Conservation (phyloP, 2,113 vertebrate genomes). For the Cochlearius cochlearius region DNA sequence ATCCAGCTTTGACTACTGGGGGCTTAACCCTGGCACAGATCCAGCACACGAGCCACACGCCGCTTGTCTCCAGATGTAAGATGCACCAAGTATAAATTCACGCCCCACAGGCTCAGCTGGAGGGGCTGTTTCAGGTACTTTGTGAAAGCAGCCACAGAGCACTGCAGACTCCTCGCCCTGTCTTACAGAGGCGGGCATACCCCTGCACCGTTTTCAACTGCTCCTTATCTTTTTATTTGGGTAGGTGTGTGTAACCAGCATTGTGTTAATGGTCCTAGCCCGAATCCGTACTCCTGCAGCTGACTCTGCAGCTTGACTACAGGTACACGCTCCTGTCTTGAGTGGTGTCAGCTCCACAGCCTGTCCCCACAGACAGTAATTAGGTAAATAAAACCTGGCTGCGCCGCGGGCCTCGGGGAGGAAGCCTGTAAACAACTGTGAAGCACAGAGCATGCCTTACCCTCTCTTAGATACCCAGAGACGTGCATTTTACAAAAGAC, state of each 20-base stretch:
- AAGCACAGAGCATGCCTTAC: not conserved
- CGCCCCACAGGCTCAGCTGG: not conserved
- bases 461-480: not conserved
- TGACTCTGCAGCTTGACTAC: not conserved
- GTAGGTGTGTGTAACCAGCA: not conserved
- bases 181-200: too few species aligned
- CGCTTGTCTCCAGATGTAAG: conserved; percentile 47
- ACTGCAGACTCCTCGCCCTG: accelerated
- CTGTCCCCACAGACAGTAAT: not conserved
- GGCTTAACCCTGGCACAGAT: conserved; percentile 25
- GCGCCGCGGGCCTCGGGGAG: accelerated
- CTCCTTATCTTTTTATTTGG: not conserved
- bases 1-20: conserved; percentile 42
- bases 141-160: not conserved
- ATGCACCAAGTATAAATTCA: not conserved
- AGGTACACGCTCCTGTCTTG: accelerated
- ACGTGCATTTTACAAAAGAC: not conserved
- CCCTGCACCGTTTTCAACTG: accelerated
- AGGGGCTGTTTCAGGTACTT: not conserved
- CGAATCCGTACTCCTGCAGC: not conserved
- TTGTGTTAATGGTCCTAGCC: not conserved
- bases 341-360: accelerated
- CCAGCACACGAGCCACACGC: conserved; percentile 34
- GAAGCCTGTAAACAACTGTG: accelerated
- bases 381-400: not conserved